These are phyloP conservation scores for Oryzias celebensis DNA, from an alignment of 2,113 vertebrate species.

Conservation along the genomic window DNA sequence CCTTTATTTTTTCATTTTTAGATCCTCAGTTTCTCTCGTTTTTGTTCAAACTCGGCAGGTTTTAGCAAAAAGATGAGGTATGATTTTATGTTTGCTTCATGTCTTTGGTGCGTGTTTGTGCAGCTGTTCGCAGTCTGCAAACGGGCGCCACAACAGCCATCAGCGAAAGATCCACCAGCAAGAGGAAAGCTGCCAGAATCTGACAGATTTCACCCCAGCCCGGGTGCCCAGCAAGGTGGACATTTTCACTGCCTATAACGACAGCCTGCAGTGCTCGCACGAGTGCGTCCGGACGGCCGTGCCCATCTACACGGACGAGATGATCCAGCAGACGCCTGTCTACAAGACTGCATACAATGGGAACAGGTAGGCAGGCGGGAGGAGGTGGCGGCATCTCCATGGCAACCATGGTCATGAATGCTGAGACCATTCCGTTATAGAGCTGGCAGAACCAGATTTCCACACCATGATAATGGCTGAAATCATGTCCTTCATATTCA, in stretches of 20 bases:
- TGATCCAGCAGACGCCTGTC: conserved; percentile 87
- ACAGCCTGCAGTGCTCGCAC: conserved; percentile 95
- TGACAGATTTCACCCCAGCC: conserved; percentile 93
- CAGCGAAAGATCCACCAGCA: conserved; percentile 97
- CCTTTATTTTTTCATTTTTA: conserved; percentile 41
- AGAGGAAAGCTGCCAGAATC: conserved; percentile 97
- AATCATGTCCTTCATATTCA: too few relatives aligned
- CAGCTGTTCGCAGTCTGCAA: conserved; percentile 93
- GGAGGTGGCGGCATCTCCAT: not conserved
- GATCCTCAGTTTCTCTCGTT: not conserved
- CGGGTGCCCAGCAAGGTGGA: conserved; percentile 94
- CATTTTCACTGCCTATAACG: conserved; percentile 98
- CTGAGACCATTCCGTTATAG: too few relatives aligned
- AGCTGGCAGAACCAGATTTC: too few relatives aligned
- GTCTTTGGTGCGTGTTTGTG: conserved; percentile 83
- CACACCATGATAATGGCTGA: too few relatives aligned
- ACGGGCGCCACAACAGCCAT: conserved; percentile 90
- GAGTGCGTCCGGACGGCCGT: conserved; percentile 91
- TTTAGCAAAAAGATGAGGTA: conserved; percentile 68
- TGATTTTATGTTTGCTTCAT: conserved; percentile 83
- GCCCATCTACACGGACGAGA: conserved; percentile 90
- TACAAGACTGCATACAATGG: conserved; percentile 94
- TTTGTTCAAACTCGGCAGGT: not conserved
- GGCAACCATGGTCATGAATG: not conserved
- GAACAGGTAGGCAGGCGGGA: conserved; percentile 83